Evolutionary conservation across 1,140 invertebrate species (phyloP), one percentile per base, ranked within the genome.

Genomic region (Ceratitis capitata): DNA sequence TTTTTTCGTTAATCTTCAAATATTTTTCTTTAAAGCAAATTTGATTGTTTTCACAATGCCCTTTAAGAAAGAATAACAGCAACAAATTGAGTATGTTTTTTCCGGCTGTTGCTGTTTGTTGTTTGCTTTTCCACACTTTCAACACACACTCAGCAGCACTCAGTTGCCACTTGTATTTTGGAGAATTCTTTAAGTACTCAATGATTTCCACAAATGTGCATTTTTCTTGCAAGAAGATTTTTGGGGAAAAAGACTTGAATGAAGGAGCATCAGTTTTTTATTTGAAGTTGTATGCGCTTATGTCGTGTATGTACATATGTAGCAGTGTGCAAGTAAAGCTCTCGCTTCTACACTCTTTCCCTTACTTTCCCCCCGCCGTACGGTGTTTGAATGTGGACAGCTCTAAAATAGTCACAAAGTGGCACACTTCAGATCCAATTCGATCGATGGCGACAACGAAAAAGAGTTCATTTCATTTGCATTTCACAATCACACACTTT

Each of bases 371-470:
- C 14, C 35, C 9, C 39, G 39, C 29, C 69, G 5, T 6, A 3
- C 51, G 2, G 16, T 23, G n/a, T n/a, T n/a, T n/a, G n/a, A 61
- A 26, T 61, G 26, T 7, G 29, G 19, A 19, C n/a, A 45, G 69
- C 39, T 42, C 69, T 74, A 74, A 74, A 74, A 74, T 74, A 78
- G 32, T 2, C 69, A 45, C 69, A 78, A 78, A 78, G 69, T 78
- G 39, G 39, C 69, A 45, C 69, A 78, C 39, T 42, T 45, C 12
- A 47, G 69, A 78, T 26, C 39, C 69, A 45, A 78, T 78, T 78
- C 69, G n/a, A 78, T 78, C 69, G 69, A 45, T 26, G 23, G 69
- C 69, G 39, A 78, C 69, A 78, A 78, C 39, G 69, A 45, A 19
- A 39, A 78, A 39, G 23, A 78, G 69, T 45, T 45, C 39, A 78